Percentiles rank a stretch among this genome's conserved stretches.
These are phyloP conservation scores for Sylvia atricapilla DNA, from an alignment of 2,113 vertebrate species.

Conservation along the genomic window DNA sequence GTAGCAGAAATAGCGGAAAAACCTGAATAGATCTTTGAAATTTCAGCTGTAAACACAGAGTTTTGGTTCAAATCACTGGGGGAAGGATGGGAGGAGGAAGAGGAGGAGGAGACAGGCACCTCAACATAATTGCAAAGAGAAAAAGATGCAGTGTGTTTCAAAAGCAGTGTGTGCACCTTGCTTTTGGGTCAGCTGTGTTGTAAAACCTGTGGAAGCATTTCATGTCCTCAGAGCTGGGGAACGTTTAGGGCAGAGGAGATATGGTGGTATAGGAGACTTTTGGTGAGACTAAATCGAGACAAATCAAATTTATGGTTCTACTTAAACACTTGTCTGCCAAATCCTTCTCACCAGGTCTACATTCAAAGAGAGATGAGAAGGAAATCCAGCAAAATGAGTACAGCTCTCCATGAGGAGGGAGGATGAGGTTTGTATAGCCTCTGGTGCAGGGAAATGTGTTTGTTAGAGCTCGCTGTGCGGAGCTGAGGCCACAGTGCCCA, in stretches of 20 bases:
- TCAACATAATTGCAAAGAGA: fast-evolving
- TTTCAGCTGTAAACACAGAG: not conserved
- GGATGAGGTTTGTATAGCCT: not conserved
- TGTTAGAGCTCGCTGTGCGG: not conserved
- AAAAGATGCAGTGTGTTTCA: fast-evolving
- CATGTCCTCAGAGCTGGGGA: not conserved
- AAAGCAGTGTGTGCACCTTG: not conserved
- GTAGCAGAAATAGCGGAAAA: not conserved
- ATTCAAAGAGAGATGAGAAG: not conserved
- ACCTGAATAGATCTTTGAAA: not conserved
- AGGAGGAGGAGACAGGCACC: not conserved
- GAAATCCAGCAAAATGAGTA: not conserved
- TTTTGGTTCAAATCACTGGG: not conserved
- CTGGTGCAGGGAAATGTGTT: fast-evolving
- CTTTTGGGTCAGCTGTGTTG: not conserved
- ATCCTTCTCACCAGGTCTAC: not conserved
- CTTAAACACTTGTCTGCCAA: not conserved
- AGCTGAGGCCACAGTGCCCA: not conserved
- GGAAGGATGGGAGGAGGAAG: not conserved
- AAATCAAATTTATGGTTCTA: not conserved
- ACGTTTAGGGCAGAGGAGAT: not conserved
- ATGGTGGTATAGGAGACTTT: not conserved
- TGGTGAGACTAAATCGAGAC: not conserved
- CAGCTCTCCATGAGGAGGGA: not conserved
- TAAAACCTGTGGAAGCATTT: not conserved